These are phyloP conservation scores for Melolontha melolontha DNA, from an alignment of 2,888 invertebrate species.

Conservation along the genomic window DNA sequence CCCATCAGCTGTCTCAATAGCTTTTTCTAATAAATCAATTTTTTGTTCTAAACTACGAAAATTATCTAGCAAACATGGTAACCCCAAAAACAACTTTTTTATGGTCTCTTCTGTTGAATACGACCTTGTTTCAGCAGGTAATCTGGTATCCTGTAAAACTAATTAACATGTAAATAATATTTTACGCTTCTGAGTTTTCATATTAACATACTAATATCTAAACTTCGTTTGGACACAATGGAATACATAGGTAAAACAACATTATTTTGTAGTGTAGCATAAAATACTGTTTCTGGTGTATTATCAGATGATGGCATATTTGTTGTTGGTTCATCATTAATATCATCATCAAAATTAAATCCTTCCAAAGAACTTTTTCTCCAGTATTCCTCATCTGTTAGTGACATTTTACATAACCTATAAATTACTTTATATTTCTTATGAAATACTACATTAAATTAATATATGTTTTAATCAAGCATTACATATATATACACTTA, in stretches of 20 bases:
- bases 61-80: conserved; percentile 66
- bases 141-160: conserved; percentile 67
- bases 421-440: background rate
- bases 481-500: no score
- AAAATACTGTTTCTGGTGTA: conserved; percentile 51
- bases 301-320: conserved; percentile 12
- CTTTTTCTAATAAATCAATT: conserved; percentile 77
- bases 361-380: conserved; percentile 79
- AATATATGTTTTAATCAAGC: no score
- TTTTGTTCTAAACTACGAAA: conserved; percentile 72
- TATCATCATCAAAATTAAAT: conserved; percentile 84
- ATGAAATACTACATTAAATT: background rate
- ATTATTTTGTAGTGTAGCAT: conserved; percentile 53
- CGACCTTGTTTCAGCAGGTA: conserved; percentile 52
- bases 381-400: conserved; percentile 78
- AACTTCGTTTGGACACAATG: conserved; percentile 57
- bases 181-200: background rate
- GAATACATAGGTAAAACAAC: conserved; percentile 57
- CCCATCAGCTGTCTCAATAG: conserved; percentile 79
- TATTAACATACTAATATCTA: conserved; percentile 51
- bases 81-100: conserved; percentile 67
- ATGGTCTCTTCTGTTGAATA: conserved; percentile 66
- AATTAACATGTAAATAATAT: conserved; percentile 43
- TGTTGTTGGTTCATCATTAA: conserved; percentile 34
- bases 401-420: conserved; percentile 7